Conservation (phyloP, 2,888 invertebrate genomes). For the Pristionchus maxplancki region DNA sequence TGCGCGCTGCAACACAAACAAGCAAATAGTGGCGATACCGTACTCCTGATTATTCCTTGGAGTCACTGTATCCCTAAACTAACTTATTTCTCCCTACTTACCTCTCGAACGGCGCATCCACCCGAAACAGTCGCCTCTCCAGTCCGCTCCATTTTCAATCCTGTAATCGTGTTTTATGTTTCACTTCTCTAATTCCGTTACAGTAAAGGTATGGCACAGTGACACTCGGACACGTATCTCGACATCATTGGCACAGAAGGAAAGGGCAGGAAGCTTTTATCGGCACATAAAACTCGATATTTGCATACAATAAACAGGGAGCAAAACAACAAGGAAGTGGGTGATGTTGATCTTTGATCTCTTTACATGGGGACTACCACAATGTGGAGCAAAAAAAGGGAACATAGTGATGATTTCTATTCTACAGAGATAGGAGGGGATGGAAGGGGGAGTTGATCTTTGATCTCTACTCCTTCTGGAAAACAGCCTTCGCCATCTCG, state of each 20-base stretch:
- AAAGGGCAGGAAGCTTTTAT: not conserved
- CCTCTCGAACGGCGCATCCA: not conserved
- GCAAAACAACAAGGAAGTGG: not conserved
- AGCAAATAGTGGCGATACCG: slow-evolving; percentile 1
- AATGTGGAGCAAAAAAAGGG: no score
- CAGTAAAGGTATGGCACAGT: not conserved
- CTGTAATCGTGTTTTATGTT: not conserved
- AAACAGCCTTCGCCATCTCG: not conserved
- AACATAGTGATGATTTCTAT: no score
- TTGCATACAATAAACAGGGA: not conserved
- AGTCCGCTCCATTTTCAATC: not conserved
- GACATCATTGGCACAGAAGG: not conserved
- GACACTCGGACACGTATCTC: not conserved
- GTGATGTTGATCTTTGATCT: not conserved
- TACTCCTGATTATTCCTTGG: not conserved
- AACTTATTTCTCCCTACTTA: not conserved
- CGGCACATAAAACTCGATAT: not conserved
- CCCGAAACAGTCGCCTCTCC: not conserved
- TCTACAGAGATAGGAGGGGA: not conserved
- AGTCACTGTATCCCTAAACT: not conserved
- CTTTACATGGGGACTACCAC: no score
- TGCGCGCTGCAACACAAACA: not conserved
- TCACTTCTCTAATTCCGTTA: not conserved
- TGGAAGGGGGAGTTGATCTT: not conserved
- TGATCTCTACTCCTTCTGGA: not conserved